A percentile compares a stretch with the other conserved stretches of the same genome.
Evolutionary conservation across 2,113 vertebrate species (phyloP).

Genomic region (Isichthys henryi): DNA sequence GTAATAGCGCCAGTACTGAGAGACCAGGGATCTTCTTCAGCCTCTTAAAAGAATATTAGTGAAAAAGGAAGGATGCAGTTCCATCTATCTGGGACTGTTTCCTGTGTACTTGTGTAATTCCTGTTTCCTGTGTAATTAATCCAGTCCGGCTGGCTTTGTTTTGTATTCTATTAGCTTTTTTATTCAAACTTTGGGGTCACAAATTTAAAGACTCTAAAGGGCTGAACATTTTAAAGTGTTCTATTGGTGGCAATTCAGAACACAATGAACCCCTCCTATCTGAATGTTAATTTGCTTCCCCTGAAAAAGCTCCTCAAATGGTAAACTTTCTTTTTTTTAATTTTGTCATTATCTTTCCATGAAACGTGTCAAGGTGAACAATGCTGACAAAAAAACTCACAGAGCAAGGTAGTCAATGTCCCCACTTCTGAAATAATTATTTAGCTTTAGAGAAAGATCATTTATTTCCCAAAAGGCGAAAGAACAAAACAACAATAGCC

Average conservation of each 20-base stretch:
- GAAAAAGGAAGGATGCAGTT: background rate
- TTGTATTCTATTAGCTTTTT: slow-evolving; percentile 67
- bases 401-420: background rate
- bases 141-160: slow-evolving; percentile 60
- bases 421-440: slow-evolving; percentile 16
- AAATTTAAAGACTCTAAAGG: slow-evolving; percentile 69
- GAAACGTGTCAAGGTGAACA: slow-evolving; percentile 7
- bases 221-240: slow-evolving; percentile 57
- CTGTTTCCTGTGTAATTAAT: slow-evolving; percentile 54
- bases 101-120: slow-evolving; percentile 41
- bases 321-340: background rate
- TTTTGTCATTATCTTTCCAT: slow-evolving; percentile 11
- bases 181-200: slow-evolving; percentile 63
- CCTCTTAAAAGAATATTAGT: background rate
- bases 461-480: slow-evolving; percentile 12
- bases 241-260: slow-evolving; percentile 51
- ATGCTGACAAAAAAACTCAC: background rate
- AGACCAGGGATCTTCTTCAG: background rate
- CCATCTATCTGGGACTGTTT: slow-evolving; percentile 42
- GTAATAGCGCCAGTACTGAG: background rate
- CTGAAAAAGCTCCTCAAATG: slow-evolving; percentile 15
- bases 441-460: slow-evolving; percentile 9
- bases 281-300: slow-evolving; percentile 57
- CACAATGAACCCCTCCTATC: slow-evolving; percentile 42
- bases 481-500: slow-evolving; percentile 16